Base-by-base conservation (phyloP, 1,140 invertebrate genomes). In the Trypoxylus dichotomus region DNA sequence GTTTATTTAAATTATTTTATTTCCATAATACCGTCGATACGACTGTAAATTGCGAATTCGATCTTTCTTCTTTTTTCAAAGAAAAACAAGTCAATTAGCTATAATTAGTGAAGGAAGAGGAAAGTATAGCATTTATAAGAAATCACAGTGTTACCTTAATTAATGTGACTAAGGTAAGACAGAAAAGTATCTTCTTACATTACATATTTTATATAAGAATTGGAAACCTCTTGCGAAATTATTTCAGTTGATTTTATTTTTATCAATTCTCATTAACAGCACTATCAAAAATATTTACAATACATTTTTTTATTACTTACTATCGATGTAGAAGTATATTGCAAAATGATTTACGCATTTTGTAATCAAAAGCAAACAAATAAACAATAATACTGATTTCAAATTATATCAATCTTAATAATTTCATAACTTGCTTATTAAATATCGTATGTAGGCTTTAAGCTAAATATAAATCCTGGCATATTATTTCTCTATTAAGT, bases 311-410 rank as follows among this genome's bases (percentile, higher is more conserved):
- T 7, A 47, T 47, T 47, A 13, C 43, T 47, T 13, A 63, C 19
- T 63, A 63, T 63, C 60, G 60, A 63, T 63, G 19, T 63, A 63
- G 19, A n/a, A 63, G 60, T 63, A 24, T 63, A 63, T 63, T 63
- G 60, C 60, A 63, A 63, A 63, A 63, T 63, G n/a, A 63, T 63
- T 63, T 63, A 63, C 60, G 60, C 25, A 63, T 63, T 63, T 63
- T 63, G 60, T 24, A 63, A 63, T 63, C 60, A 63, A 37, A 25
- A 3, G 60, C 60, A 63, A 63, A 63, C 60, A 63, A 63, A 63
- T 63, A 63, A 63, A 63, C 60, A 63, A 63, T 63, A 63, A 63
- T 19, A 63, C 19, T 63, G 60, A 63, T 63, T 63, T 63, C 60
- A 24, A 63, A 63, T 63, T 19, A 63, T 63, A 63, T 63, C 60